Conservation (phyloP, 1,140 invertebrate genomes). For the Dufourea novaeangliae region DNA sequence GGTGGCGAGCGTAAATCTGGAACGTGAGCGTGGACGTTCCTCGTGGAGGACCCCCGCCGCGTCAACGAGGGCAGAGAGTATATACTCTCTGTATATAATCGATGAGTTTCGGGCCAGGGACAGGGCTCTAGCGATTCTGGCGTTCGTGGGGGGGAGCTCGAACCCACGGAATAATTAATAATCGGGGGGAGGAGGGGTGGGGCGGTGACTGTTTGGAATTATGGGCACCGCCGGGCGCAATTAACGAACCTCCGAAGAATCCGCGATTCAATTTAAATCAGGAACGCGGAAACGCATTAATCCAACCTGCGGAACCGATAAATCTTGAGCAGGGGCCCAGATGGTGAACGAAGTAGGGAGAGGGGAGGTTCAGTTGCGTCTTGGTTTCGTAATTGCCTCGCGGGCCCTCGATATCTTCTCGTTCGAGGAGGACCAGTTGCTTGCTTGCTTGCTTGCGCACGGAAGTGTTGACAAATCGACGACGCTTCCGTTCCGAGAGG, state of each 20-base stretch:
- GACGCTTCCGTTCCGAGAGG: conserved; percentile 38
- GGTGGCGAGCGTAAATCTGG: conserved; percentile 34
- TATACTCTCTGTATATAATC: conserved; percentile 12
- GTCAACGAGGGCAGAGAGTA: conserved; percentile 26
- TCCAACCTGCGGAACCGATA: neutral
- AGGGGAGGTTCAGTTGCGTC: neutral
- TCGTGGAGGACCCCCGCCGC: conserved; percentile 32
- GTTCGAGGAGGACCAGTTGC: conserved; percentile 16
- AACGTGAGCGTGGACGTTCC: conserved; percentile 14
- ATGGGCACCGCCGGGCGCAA: neutral
- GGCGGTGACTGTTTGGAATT: conserved; percentile 5
- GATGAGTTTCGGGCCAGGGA: conserved; percentile 3
- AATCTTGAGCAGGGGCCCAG: neutral
- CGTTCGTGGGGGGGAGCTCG: neutral
- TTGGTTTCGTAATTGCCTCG: conserved; percentile 33
- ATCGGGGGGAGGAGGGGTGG: neutral
- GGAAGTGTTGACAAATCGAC: conserved; percentile 54
- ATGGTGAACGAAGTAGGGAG: too few species aligned
- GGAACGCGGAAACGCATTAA: conserved; percentile 43
- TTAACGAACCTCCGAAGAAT: conserved; percentile 20
- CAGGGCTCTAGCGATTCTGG: neutral
- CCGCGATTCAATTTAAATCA: conserved; percentile 23
- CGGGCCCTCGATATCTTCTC: conserved; percentile 13
- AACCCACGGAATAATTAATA: conserved; percentile 29
- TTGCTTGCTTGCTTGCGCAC: neutral